Conservation (phyloP, 2,888 invertebrate species). For the Chrysotoxum bicinctum region DNA sequence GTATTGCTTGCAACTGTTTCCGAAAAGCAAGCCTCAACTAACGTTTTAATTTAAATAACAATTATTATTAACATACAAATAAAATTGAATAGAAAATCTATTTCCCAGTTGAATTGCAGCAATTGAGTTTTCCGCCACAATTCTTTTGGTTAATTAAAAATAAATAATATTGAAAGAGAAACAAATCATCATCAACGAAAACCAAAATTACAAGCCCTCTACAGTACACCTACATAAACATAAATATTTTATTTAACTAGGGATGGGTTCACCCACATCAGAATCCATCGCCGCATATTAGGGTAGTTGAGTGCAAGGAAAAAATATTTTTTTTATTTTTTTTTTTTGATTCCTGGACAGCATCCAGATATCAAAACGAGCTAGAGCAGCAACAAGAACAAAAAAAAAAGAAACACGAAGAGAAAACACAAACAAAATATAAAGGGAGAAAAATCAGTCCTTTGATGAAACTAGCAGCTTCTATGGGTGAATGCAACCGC, state of each 20-base stretch:
- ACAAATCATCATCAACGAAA: conserved; percentile 1
- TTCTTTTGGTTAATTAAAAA: conserved; percentile 55
- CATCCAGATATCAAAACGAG: conserved; percentile 61
- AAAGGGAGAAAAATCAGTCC: conserved; percentile 42
- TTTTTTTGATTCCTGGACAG: conserved; percentile 35
- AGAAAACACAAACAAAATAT: conserved; percentile 3
- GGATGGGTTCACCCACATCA: conserved; percentile 1
- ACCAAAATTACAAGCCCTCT: background rate
- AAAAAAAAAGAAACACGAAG: background rate
- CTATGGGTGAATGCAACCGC: conserved; percentile 64
- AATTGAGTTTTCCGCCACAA: conserved; percentile 39
- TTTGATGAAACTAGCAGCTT: conserved; percentile 55
- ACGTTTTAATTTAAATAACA: background rate
- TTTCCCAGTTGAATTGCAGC: conserved; percentile 8
- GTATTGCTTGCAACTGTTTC: background rate
- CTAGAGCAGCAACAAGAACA: conserved; percentile 41
- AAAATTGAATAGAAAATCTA: background rate
- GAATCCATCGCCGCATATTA: conserved; percentile 20
- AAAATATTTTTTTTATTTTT: background rate
- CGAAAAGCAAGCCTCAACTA: background rate
- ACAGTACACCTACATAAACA: background rate
- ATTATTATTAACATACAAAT: background rate
- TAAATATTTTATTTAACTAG: background rate
- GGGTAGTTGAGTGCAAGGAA: conserved; percentile 21
- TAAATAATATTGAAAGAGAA: conserved; percentile 24